These are phyloP conservation scores for Scaptomyza cyrtandrae DNA, from an alignment of 2,888 invertebrate species.

Conservation along the genomic window DNA sequence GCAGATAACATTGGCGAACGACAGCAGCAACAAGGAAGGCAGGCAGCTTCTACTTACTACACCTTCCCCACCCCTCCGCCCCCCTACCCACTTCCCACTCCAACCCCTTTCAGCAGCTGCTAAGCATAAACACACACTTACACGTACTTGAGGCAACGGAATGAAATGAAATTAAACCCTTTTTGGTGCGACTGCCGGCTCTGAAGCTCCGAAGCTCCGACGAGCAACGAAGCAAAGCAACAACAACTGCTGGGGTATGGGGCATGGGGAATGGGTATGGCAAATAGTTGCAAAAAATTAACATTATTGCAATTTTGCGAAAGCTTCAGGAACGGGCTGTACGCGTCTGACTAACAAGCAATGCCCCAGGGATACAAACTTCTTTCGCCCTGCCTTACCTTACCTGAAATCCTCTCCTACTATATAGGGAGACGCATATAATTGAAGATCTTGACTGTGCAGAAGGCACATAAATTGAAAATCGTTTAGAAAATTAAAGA, in stretches of 20 bases:
- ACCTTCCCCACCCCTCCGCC: too few relatives aligned
- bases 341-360: slow-evolving; percentile 54
- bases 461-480: slow-evolving; percentile 60
- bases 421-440: slow-evolving; percentile 35
- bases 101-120: slow-evolving; percentile 41
- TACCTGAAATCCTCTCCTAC: slow-evolving; percentile 22
- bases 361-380: slow-evolving; percentile 45
- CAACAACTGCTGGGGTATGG: slow-evolving; percentile 4
- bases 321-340: slow-evolving; percentile 29
- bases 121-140: slow-evolving; percentile 76
- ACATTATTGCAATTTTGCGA: slow-evolving; percentile 71
- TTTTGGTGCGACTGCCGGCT: slow-evolving; percentile 63
- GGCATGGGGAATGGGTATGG: slow-evolving; percentile 44
- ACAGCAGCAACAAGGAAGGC: slow-evolving; percentile 43
- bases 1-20: slow-evolving; percentile 69
- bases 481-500: slow-evolving; percentile 71
- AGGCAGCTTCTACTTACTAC: slow-evolving; percentile 39
- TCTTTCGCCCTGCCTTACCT: slow-evolving; percentile 27
- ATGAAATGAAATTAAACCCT: slow-evolving; percentile 80
- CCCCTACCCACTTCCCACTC: background rate
- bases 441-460: slow-evolving; percentile 55
- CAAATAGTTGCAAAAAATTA: slow-evolving; percentile 74
- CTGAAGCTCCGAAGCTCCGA: slow-evolving; percentile 12
- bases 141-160: slow-evolving; percentile 70
- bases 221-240: slow-evolving; percentile 1